A percentile compares a stretch with the other conserved stretches of the same genome.
Conservation (phyloP, 2,888 invertebrate species). For the Lasioglossum calceatum region DNA sequence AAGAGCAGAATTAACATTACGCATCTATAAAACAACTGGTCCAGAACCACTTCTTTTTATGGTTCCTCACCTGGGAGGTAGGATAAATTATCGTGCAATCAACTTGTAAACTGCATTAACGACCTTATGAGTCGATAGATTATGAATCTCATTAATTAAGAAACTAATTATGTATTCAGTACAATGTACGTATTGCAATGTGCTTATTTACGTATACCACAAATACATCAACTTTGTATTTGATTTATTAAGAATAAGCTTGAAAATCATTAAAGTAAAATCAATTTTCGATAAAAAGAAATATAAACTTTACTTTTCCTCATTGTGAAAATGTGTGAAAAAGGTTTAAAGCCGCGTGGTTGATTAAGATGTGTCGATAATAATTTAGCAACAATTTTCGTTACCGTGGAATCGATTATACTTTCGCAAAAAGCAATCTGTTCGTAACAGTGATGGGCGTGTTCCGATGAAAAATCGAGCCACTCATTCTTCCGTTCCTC, state of each 20-base stretch:
- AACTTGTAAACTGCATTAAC: not conserved
- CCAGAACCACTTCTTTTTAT: not conserved
- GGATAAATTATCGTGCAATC: not conserved
- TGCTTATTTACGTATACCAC: not conserved
- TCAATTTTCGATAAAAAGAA: not conserved
- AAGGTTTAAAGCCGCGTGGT: no score
- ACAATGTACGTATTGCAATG: not conserved
- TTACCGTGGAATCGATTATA: not conserved
- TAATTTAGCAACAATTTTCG: not conserved
- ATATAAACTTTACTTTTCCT: not conserved
- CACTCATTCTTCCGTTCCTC: not conserved
- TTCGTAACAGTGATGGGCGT: not conserved
- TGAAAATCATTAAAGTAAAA: not conserved
- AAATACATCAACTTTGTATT: not conserved
- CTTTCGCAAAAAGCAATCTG: not conserved
- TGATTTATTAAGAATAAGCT: not conserved
- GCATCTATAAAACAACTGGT: not conserved
- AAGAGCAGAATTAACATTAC: not conserved
- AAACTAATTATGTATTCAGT: not conserved
- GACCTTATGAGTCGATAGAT: not conserved
- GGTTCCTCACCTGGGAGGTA: not conserved
- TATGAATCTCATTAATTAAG: not conserved
- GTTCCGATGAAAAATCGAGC: constrained; percentile 18
- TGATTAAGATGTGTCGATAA: not conserved
- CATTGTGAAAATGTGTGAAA: not conserved